Evolutionary conservation across 2,888 invertebrate species (phyloP).

Genomic region (Microctonus hyperodae): DNA sequence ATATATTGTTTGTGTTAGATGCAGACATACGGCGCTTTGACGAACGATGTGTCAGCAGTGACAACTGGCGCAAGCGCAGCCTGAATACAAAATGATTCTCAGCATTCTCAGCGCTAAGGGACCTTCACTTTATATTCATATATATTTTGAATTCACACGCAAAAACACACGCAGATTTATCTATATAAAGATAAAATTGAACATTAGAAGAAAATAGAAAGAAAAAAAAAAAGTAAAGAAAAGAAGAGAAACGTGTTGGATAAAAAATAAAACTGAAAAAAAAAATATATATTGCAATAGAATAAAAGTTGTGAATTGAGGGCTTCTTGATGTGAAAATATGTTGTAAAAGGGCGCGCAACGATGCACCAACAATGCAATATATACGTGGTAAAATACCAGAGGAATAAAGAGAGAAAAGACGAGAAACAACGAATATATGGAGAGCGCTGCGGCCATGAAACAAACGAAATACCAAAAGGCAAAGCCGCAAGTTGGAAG

Average conservation of each 20-base stretch:
- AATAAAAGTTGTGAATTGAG: constrained; percentile 17
- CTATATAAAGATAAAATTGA: not conserved
- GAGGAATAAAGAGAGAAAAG: constrained; percentile 19
- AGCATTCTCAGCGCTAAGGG: constrained; percentile 34
- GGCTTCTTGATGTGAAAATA: constrained; percentile 26
- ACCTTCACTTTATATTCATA: not conserved
- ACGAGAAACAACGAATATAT: not conserved
- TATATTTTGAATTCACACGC: not conserved
- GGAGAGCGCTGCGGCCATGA: constrained; percentile 38
- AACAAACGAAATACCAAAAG: constrained; percentile 52
- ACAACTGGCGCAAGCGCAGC: constrained; percentile 62
- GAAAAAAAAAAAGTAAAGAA: not conserved
- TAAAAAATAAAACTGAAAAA: too few relatives aligned
- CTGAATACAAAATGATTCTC: constrained; percentile 61
- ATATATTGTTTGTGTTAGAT: not conserved
- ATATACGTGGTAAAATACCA: constrained; percentile 26
- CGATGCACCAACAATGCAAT: constrained; percentile 28
- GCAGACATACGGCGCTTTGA: constrained; percentile 46
- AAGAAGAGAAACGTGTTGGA: not conserved
- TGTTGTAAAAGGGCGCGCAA: constrained; percentile 26
- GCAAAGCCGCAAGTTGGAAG: constrained; percentile 40
- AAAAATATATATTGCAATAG: not conserved
- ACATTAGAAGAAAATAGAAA: too few relatives aligned
- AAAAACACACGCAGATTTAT: not conserved
- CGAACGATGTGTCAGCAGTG: constrained; percentile 63